Conservation (phyloP, 2,888 invertebrate species). For the Drosophila helvetica region DNA sequence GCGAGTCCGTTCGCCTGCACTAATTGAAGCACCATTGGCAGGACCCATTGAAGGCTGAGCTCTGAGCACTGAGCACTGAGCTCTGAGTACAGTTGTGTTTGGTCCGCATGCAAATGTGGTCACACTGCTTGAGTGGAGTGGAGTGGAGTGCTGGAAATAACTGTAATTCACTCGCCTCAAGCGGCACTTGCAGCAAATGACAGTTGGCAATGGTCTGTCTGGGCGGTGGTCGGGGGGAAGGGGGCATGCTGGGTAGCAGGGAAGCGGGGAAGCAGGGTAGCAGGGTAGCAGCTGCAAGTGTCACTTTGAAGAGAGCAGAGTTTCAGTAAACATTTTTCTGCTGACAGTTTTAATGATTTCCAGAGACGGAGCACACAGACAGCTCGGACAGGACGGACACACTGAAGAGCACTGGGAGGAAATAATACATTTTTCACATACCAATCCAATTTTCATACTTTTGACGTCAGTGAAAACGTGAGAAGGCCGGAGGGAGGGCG, state of each 20-base stretch:
- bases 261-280: too few relatives aligned
- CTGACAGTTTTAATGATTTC: slow-evolving; percentile 64
- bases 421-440: not conserved
- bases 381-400: slow-evolving; percentile 25
- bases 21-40: not conserved
- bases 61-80: not conserved
- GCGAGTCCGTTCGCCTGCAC: not conserved
- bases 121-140: not conserved
- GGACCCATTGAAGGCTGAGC: not conserved
- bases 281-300: slow-evolving; percentile 63
- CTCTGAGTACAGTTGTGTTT: not conserved
- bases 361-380: slow-evolving; percentile 5
- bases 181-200: slow-evolving; percentile 25
- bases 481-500: not conserved
- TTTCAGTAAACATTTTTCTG: slow-evolving; percentile 36
- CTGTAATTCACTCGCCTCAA: not conserved
- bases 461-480: not conserved
- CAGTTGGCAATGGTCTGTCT: slow-evolving; percentile 19
- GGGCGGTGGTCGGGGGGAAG: not conserved
- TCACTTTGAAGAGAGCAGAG: slow-evolving; percentile 46
- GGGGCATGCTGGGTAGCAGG: not conserved
- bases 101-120: not conserved
- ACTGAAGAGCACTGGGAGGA: slow-evolving; percentile 2
- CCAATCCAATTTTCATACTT: not conserved
- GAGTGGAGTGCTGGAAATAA: not conserved